Evolutionary conservation across 2,113 vertebrate genomes (phyloP).

Genomic region (Ammodytes dubius): DNA sequence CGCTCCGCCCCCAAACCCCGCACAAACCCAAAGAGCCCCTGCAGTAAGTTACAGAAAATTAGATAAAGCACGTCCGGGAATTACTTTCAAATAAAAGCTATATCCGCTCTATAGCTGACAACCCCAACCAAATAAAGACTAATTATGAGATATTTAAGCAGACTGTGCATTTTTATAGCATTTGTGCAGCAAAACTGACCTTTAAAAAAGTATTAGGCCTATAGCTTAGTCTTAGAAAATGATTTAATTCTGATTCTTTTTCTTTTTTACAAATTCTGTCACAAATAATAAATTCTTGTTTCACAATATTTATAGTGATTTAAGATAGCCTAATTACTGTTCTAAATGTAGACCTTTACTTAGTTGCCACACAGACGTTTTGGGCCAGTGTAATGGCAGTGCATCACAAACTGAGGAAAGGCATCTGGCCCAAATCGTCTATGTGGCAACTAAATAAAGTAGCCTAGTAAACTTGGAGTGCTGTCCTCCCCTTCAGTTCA

Average conservation of each 20-base stretch:
- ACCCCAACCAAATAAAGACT: background rate
- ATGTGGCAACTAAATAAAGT: too few species aligned
- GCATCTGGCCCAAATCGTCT: too few species aligned
- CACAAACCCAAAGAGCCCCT: background rate
- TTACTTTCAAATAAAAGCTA: conserved; percentile 40
- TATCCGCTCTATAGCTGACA: rapidly evolving
- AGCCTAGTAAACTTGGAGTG: too few species aligned
- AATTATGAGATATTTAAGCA: background rate
- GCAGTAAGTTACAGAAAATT: background rate
- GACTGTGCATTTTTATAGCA: background rate
- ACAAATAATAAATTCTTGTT: background rate
- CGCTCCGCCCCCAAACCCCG: conserved; percentile 52
- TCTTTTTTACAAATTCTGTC: background rate
- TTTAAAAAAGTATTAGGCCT: too few species aligned
- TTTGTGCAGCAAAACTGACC: background rate
- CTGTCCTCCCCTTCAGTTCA: too few species aligned
- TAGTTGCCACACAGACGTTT: too few species aligned
- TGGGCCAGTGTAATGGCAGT: too few species aligned
- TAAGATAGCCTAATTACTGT: background rate
- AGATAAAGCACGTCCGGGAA: background rate
- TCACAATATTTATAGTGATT: background rate
- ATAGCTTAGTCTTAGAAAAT: too few species aligned
- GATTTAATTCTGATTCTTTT: too few species aligned
- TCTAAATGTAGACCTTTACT: background rate
- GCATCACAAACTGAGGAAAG: too few species aligned